Conservation (phyloP, 2,888 invertebrate genomes). For the Omphaloscelis lunosa region DNA sequence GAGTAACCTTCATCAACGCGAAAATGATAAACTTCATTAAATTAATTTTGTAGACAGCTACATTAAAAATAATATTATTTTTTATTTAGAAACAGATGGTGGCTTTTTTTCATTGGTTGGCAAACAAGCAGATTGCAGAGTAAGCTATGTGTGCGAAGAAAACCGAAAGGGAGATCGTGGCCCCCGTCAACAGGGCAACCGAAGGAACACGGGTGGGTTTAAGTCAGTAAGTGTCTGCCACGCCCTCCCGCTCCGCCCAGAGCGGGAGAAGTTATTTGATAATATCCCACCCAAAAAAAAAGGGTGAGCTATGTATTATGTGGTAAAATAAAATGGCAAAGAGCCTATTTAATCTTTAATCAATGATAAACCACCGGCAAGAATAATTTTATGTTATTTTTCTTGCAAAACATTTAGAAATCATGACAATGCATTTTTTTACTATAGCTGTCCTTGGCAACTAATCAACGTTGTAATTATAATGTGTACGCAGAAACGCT, state of each 20-base stretch:
- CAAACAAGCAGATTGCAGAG: background rate
- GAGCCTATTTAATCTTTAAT: background rate
- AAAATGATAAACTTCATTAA: slow-evolving; percentile 31
- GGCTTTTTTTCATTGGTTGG: background rate
- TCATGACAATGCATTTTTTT: too few species aligned
- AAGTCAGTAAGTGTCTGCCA: too few species aligned
- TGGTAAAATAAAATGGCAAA: background rate
- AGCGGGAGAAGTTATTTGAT: too few species aligned
- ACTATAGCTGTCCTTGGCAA: background rate
- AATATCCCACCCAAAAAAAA: too few species aligned
- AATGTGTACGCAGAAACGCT: background rate
- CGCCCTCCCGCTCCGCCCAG: too few species aligned
- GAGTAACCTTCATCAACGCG: slow-evolving; percentile 22
- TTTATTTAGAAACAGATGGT: background rate
- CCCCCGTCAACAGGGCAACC: too few species aligned
- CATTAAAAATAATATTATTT: background rate
- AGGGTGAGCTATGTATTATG: too few species aligned
- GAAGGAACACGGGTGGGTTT: too few species aligned
- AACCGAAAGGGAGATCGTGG: too few species aligned
- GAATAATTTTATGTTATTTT: background rate
- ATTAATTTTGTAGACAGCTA: slow-evolving; percentile 31
- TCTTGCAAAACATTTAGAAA: background rate
- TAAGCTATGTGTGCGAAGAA: background rate
- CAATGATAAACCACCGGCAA: background rate
- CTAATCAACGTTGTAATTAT: background rate